phyloP scores from a whole-genome alignment of 2,888 invertebrate genomes.

The Aradus depressus region DNA sequence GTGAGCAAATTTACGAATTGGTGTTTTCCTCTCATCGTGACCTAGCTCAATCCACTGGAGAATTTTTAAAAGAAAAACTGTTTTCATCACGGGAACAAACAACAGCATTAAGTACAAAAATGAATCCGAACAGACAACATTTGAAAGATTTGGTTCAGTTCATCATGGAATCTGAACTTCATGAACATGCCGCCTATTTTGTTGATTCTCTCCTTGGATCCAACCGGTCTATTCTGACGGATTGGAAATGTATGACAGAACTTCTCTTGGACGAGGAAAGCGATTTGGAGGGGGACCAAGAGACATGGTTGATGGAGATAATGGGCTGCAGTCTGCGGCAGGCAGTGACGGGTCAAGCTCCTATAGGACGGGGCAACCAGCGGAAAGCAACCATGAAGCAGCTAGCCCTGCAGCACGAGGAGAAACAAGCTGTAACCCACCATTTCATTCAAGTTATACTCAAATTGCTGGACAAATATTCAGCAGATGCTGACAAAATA shows the following conservation, averaged over 20 bases:
- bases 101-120: constrained; percentile 73
- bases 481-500: constrained; percentile 92
- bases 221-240: constrained; percentile 98
- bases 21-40: constrained; percentile 94
- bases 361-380: constrained; percentile 84
- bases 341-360: constrained; percentile 88
- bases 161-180: constrained; percentile 95
- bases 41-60: constrained; percentile 93
- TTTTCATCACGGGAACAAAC: constrained; percentile 72
- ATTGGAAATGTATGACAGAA: constrained; percentile 99
- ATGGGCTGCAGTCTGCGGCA: constrained; percentile 98
- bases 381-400: constrained; percentile 60
- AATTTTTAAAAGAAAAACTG: constrained; percentile 92
- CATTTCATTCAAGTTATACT: constrained; percentile 91
- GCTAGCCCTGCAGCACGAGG: constrained; percentile 71
- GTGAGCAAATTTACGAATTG: constrained; percentile 97
- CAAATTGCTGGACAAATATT: constrained; percentile 80
- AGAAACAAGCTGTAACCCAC: constrained; percentile 82
- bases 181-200: constrained; percentile 94
- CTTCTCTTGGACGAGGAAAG: constrained; percentile 89
- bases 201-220: constrained; percentile 97
- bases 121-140: constrained; percentile 79
- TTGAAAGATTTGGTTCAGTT: constrained; percentile 95
- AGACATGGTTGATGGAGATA: constrained; percentile 90
- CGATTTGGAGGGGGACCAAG: constrained; percentile 84